phyloP scores from a whole-genome alignment of 2,113 vertebrate species.

The Spilogale gracilis region DNA sequence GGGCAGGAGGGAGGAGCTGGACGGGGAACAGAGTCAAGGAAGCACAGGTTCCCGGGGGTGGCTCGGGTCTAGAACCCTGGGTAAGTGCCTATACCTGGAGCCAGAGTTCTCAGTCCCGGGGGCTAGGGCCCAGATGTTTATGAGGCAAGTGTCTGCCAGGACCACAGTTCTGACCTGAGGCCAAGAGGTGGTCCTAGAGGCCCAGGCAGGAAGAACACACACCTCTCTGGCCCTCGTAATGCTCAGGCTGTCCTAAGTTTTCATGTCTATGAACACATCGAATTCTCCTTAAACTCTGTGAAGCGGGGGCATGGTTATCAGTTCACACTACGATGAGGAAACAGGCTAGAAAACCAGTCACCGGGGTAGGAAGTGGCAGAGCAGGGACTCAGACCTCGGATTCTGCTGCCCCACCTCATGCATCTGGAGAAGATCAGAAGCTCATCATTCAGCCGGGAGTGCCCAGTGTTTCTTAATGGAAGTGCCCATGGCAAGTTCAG shows the following conservation, averaged over 20 bases:
- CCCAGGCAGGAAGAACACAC: neutral
- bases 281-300: neutral
- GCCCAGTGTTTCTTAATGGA: neutral
- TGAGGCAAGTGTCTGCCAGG: neutral
- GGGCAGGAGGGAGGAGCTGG: neutral
- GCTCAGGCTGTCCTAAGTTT: neutral
- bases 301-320: neutral
- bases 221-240: rapidly evolving
- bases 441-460: neutral
- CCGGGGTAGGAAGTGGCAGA: neutral
- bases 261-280: neutral
- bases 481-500: neutral
- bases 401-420: neutral
- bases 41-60: rapidly evolving
- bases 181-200: neutral
- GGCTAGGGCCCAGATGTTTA: neutral
- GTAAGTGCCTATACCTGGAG: neutral
- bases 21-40: neutral
- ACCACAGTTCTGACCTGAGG: neutral
- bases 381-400: neutral
- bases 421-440: neutral
- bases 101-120: neutral
- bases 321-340: neutral
- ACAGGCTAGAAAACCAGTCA: neutral
- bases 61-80: neutral